Percentiles rank a stretch among this genome's conserved stretches.
Evolutionary conservation across 2,888 invertebrate species (phyloP).

Genomic region (Drosophila lutescens): DNA sequence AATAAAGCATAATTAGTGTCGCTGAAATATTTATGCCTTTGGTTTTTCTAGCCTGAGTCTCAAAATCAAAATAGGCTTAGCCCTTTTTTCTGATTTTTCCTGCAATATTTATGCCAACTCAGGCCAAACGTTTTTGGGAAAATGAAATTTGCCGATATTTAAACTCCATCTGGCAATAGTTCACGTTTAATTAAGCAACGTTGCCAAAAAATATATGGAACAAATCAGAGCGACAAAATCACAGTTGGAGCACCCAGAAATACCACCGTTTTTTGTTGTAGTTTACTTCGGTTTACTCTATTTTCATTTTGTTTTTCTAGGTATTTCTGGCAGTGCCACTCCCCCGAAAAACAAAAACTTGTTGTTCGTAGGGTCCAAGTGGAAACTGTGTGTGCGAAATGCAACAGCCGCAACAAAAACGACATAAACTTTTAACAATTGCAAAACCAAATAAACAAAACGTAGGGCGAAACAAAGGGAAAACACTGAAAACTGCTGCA

Average conservation of each 20-base stretch:
- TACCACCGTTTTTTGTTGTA: conserved; percentile 19
- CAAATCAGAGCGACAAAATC: conserved; percentile 71
- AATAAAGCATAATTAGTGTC: neutral
- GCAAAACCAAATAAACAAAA: conserved; percentile 58
- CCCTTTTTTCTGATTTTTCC: neutral
- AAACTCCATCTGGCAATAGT: conserved; percentile 66
- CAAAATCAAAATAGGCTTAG: neutral
- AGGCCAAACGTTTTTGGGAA: neutral
- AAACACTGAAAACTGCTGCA: conserved; percentile 68
- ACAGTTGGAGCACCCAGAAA: conserved; percentile 60
- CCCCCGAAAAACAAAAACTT: conserved; percentile 32
- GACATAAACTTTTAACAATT: conserved; percentile 76
- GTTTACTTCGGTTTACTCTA: conserved; percentile 12
- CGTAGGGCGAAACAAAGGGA: conserved; percentile 54
- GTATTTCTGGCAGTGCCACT: conserved; percentile 21
- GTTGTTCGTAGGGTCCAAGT: conserved; percentile 41
- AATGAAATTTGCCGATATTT: conserved; percentile 22
- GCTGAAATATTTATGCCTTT: neutral
- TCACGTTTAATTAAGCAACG: conserved; percentile 76
- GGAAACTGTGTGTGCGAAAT: conserved; percentile 69
- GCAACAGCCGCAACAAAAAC: conserved; percentile 74
- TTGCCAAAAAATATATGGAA: conserved; percentile 43
- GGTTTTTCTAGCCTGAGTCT: too few relatives aligned
- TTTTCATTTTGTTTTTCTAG: conserved; percentile 8
- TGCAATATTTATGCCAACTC: neutral